Base-by-base conservation (phyloP, 2,113 vertebrate genomes). In the Trogon melanurus region DNA sequence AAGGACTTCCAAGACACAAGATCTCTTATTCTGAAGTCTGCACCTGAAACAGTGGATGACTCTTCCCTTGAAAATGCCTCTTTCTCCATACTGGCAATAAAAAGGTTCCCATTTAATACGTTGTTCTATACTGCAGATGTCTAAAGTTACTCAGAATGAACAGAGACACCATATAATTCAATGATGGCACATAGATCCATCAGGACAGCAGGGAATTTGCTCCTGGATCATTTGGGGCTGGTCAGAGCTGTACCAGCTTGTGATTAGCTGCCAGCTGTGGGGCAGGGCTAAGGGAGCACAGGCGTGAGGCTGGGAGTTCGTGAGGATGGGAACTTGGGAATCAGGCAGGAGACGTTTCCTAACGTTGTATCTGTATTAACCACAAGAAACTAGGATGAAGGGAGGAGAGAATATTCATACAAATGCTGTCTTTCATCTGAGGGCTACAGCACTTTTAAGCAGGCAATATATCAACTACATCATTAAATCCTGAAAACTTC, bases 391-490 rank as follows among this genome's bases (percentile, higher is more conserved):
- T 1, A 78, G 25, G 80, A 58, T 14, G 64, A 76, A 71, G 6
- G 10, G 22, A 78, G 81, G 57, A 78, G 17, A 48, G 14, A 92
- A 69, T 32, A 41, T 7, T 67, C 19, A 19, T 10, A 20, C 10
- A 84, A 81, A 76, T 45, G 17, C 21, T 79, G 48, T 30, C 69
- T 44, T 91, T 93, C 56, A 53, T 21, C 83, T 91, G 32, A 47
- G 34, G 27, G 23, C 51, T 54, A 71, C 19, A 67, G 69, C 30
- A 61, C 17, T 29, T 81, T 81, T 71, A 81, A 83, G 20, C 26
- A 73, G 41, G 20, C 12, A 54, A n/a, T 2, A 6, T 57, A 71
- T 67, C 69, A 44, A 44, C 6, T 0, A 0, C 56, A 79, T 65
- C 23, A 61, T 75, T 85, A 89, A 81, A 72, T 47, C 20, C 58